Base-by-base conservation (phyloP, 2,888 invertebrate genomes). In the Drosophila peninsularis region DNA sequence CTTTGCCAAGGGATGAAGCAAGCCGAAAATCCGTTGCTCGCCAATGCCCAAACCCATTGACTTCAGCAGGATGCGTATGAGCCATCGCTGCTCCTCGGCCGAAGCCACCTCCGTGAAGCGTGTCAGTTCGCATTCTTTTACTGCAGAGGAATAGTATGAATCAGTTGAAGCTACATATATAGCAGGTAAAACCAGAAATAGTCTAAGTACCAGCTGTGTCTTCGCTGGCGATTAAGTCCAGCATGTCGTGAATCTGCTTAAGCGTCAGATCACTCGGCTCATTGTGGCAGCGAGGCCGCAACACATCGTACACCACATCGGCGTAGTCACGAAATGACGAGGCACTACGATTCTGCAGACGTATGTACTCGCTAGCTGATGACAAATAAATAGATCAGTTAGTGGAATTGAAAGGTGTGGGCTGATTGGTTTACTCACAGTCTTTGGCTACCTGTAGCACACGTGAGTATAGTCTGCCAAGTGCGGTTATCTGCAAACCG, bases 61-160 rank as follows among this genome's bases (percentile, higher is more conserved):
- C 92, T 98, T 98, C 14, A 99, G 93, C 52, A 99, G 94, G 57
- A 98, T 95, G 58, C 98, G 93, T 7, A 98, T 95, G 21, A 98
- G 93, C 98, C 98, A 99, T 93, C 97, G 98, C 75, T 97, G 94
- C 91, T 98, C 97, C 14, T 94, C 90, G 0, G 96, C 95, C 9
- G 95, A 95, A 78, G 96, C 94, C 73, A 94, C 94, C 71, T 94
- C 94, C 34, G 97, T 93, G 50, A 97, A 93, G 53, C 94, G 93
- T 61, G 94, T 93, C 64, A 98, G 94, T 63, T 94, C 94, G 32
- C 94, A 94, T 84, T 95, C 95, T 42, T 94, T 93, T 1, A 81
- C 92, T 92, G 34, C 0, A 53, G n/a, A 3, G 2, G 2, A 7
- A 41, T 1, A 14, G 9, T 6, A 0, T 17, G n/a, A 11, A 5